Evolutionary conservation across 2,113 vertebrate species (phyloP).

Genomic region (Notarius quadriscutis): DNA sequence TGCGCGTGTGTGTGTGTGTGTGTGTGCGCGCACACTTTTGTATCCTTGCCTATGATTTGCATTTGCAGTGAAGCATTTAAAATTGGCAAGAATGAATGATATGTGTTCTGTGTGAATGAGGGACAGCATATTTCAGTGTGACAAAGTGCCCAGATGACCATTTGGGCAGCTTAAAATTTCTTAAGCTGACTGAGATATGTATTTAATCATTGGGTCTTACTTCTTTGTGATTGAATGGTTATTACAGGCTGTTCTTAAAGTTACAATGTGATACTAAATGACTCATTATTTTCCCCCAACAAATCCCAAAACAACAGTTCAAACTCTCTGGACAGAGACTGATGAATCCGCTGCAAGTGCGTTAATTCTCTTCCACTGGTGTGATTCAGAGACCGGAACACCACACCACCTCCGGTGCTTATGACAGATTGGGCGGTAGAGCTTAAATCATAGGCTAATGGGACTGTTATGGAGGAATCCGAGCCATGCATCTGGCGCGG

Average conservation of each 20-base stretch:
- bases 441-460: slow-evolving; percentile 62
- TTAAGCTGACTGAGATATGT: background rate
- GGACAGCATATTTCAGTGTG: background rate
- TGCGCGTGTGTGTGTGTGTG: background rate
- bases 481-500: slow-evolving; percentile 51
- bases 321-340: slow-evolving; percentile 5
- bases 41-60: slow-evolving; percentile 14
- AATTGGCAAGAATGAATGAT: background rate
- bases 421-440: slow-evolving; percentile 56
- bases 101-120: background rate
- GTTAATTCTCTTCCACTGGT: slow-evolving; percentile 30
- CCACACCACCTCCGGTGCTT: slow-evolving; percentile 36
- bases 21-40: background rate
- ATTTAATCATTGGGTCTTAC: background rate
- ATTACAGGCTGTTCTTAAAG: background rate
- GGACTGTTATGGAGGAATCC: slow-evolving; percentile 51
- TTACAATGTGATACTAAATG: slow-evolving; percentile 4
- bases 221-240: slow-evolving; percentile 1
- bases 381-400: slow-evolving; percentile 38
- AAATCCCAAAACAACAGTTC: slow-evolving; percentile 1
- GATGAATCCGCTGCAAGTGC: slow-evolving; percentile 30
- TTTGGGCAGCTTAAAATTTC: background rate
- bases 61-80: slow-evolving; percentile 10
- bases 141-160: background rate
- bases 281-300: background rate